Base-by-base conservation (phyloP, 2,888 invertebrate genomes). In the Agriotes lineatus region DNA sequence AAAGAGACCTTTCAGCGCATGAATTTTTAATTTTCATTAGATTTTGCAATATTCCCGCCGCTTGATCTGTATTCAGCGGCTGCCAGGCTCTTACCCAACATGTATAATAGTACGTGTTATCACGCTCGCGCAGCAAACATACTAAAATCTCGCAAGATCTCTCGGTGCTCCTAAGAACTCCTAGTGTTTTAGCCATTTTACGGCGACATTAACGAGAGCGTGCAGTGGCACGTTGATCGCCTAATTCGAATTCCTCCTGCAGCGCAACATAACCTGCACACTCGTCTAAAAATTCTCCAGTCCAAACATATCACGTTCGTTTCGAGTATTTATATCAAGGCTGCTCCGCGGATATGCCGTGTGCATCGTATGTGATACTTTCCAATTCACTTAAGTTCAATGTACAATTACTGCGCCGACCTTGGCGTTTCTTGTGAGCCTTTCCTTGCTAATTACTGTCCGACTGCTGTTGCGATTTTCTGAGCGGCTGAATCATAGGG, bases 331-430 rank as follows among this genome's bases (percentile, higher is more conserved):
- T 67, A 67, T 68, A 68, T 68, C 68, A 68, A 68, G 68, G 68
- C 52, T 63, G 42, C 30, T 67, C 33, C 48, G 45, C 44, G 67
- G 45, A 61, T 67, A 62, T 45, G 50, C 54, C 57, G 45, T 56
- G 42, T 60, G 54, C 60, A 52, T 59, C 54, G 64, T 63, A 59
- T 61, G 54, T 33, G 37, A 45, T 64, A 69, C 69, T 69, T 69
- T 69, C 64, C 54, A 69, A 64, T 69, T 64, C 63, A 69, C 44
- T 63, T 68, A 68, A 68, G 68, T 68, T 68, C 68, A 68, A 68
- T 52, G 68, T 68, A 68, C 69, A 69, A 69, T 63, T 63, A 63
- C 45, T 37, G 14, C 4, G 16, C 16, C 64, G 60, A 64, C 69
- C 64, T 69, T 63, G 58, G 22, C 35, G 37, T 42, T 58, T 52